phyloP scores from a whole-genome alignment of 2,888 invertebrate genomes.

The Drosophila siamana region DNA sequence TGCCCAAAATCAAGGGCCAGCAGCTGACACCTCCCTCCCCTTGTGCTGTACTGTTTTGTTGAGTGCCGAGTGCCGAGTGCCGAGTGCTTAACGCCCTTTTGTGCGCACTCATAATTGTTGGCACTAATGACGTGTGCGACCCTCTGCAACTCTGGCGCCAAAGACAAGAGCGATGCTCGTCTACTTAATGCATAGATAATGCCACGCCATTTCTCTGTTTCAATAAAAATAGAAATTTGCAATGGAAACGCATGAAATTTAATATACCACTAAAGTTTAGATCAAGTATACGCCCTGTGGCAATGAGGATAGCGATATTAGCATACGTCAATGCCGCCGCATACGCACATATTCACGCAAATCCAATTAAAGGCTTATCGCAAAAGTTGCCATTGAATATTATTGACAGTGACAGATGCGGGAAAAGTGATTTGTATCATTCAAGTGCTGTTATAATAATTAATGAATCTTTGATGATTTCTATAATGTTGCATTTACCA shows the following conservation, averaged over 20 bases:
- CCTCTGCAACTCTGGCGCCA: slow-evolving; percentile 34
- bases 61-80: not conserved
- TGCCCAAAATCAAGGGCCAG: slow-evolving; percentile 54
- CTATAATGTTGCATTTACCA: slow-evolving; percentile 4
- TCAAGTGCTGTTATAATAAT: slow-evolving; percentile 39
- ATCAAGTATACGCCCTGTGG: slow-evolving; percentile 19
- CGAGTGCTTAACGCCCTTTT: slow-evolving; percentile 56
- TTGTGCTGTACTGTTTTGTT: too few species aligned
- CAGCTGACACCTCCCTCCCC: slow-evolving; percentile 13
- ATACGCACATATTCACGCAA: not conserved
- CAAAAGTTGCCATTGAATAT: not conserved
- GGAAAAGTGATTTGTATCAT: slow-evolving; percentile 37
- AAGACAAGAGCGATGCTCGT: slow-evolving; percentile 10
- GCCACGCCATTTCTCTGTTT: slow-evolving; percentile 11
- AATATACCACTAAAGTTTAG: not conserved
- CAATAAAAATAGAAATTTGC: not conserved
- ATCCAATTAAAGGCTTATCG: slow-evolving; percentile 27
- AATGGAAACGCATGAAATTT: not conserved
- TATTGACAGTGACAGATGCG: slow-evolving; percentile 20
- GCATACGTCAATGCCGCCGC: not conserved
- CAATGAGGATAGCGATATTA: not conserved
- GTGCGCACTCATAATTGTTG: slow-evolving; percentile 64
- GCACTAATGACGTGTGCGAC: slow-evolving; percentile 54
- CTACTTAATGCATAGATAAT: slow-evolving; percentile 48
- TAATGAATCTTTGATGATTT: slow-evolving; percentile 41